These are phyloP conservation scores for Drosophila suboccidentalis DNA, from an alignment of 2,888 invertebrate genomes.

Conservation along the genomic window DNA sequence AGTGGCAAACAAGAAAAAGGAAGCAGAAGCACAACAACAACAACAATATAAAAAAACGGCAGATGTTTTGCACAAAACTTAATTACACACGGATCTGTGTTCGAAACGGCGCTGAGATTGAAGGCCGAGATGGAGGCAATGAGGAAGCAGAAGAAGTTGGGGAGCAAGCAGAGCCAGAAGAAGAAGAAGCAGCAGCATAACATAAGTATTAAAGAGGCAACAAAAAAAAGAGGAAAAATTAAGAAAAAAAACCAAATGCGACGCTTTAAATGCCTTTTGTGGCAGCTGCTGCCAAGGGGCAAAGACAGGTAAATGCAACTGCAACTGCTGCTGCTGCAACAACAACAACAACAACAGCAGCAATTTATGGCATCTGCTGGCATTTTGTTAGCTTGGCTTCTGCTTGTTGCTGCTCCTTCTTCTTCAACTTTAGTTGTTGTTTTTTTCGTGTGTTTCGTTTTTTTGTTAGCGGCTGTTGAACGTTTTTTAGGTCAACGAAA, in stretches of 20 bases:
- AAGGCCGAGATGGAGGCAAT: conserved; percentile 58
- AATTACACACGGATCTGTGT: conserved; percentile 69
- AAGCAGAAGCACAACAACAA: not conserved
- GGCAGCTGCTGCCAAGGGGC: conserved; percentile 41
- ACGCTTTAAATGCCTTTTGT: conserved; percentile 50
- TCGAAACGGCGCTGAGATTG: conserved; percentile 67
- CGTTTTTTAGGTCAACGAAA: conserved; percentile 81
- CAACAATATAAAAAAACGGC: conserved; percentile 50
- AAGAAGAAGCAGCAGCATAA: conserved; percentile 1
- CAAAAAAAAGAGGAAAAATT: too few relatives aligned
- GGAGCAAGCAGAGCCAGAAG: not conserved
- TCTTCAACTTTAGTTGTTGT: conserved; percentile 25
- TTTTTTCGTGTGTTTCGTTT: conserved; percentile 28
- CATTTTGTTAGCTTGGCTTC: conserved; percentile 59
- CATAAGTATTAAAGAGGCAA: conserved; percentile 14
- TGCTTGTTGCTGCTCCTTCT: conserved; percentile 24
- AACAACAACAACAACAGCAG: conserved; percentile 45
- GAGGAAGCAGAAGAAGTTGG: conserved; percentile 6
- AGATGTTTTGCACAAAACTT: conserved; percentile 77
- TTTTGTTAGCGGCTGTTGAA: conserved; percentile 69
- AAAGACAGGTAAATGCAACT: conserved; percentile 63
- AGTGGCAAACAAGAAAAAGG: conserved; percentile 7
- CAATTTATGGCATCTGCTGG: conserved; percentile 72
- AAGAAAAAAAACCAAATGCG: conserved; percentile 26
- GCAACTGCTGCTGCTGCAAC: conserved; percentile 38